These are phyloP conservation scores for Erinaceus europaeus DNA, from an alignment of 2,113 vertebrate genomes.

Conservation along the genomic window DNA sequence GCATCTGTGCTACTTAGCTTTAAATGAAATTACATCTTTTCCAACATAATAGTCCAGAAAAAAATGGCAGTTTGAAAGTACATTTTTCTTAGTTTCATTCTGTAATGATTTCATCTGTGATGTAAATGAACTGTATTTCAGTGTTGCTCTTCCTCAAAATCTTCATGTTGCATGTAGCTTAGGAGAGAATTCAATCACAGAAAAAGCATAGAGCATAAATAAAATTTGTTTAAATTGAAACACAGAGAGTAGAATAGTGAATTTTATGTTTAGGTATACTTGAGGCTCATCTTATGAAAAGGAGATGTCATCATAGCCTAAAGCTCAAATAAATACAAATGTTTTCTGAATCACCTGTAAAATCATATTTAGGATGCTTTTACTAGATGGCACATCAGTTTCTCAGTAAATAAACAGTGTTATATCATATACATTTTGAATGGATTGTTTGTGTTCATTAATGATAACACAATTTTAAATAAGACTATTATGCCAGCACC, in stretches of 20 bases:
- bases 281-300: background rate
- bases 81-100: slow-evolving; percentile 23
- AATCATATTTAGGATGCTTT: background rate
- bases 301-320: background rate
- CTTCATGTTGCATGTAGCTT: background rate
- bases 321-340: background rate
- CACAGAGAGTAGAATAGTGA: background rate
- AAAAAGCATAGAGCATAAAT: background rate
- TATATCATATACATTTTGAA: slow-evolving; percentile 45
- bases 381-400: background rate
- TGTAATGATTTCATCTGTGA: background rate
- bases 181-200: background rate
- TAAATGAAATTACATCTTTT: slow-evolving; percentile 19
- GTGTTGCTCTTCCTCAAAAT: background rate
- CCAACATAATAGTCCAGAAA: background rate
- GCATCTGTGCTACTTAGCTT: slow-evolving; percentile 5
- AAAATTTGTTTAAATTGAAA: background rate
- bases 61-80: slow-evolving; percentile 10
- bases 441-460: slow-evolving; percentile 69
- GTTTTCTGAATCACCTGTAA: slow-evolving; percentile 53
- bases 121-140: background rate
- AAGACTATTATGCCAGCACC: slow-evolving; percentile 71
- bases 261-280: background rate
- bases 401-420: background rate
- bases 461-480: slow-evolving; percentile 71